Base-by-base conservation (phyloP, 2,888 invertebrate species). In the Apantesis nais region DNA sequence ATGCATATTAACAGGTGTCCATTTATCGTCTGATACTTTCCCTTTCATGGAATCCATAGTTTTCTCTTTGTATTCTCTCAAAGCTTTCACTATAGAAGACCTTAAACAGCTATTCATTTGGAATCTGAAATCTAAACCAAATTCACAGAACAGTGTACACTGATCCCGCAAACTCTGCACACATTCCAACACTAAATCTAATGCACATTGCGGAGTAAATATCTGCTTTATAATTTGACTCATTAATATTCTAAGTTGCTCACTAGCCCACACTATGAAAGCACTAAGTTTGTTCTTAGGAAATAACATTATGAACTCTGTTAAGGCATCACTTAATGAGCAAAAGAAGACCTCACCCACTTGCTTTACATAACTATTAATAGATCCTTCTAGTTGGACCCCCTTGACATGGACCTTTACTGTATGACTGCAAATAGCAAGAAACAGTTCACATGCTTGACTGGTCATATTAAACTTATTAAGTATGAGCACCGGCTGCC, bases 101-200 rank as follows among this genome's bases (percentile, higher is more conserved):
- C 98, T 96, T 73, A 99, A 93, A 76, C 98, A 96, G 37, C 98
- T 97, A 87, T 99, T 98, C 82, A 99, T 95, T 88, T 98, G 98
- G 90, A 99, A 99, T 77, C 97, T 97, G 72, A 99, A 95, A 93
- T 99, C 99, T 83, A 99, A 95, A 1, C 99, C 99, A 82, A 96
- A 94, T 84, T 96, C 95, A 86, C 95, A 96, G 86, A 96, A 92
- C 81, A 94, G 84, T 74, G 81, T 86, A 80, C 97, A 98, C 84
- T 98, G 97, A 73, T 95, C 96, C 82, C 98, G 96, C 39, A 98
- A 97, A 84, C 97, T 96, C 74, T 97, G 96, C 41, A 99, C 97
- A 91, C 98, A 98, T 87, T 98, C 98, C 11, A 98, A 97, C 68
- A 99, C 96, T 0, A 97, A 97, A 76, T 97, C 97, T 83, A 99